These are phyloP conservation scores for Drosophila mauritiana DNA, from an alignment of 1,140 invertebrate species.

Conservation along the genomic window DNA sequence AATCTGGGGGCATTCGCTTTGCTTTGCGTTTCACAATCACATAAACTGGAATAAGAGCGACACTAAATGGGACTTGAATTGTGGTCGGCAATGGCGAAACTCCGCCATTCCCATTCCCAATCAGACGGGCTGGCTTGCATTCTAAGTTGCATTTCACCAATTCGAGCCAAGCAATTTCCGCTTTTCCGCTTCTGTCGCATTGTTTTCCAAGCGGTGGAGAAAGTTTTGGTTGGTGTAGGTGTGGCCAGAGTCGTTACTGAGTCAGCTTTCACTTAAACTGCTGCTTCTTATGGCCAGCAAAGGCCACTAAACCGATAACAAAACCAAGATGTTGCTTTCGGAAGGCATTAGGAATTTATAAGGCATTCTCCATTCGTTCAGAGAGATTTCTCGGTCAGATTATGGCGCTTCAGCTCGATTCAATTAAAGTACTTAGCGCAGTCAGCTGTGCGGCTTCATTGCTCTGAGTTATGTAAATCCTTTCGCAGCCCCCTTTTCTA, in stretches of 20 bases:
- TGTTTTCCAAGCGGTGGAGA: constrained; percentile 40
- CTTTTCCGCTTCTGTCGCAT: constrained; percentile 16
- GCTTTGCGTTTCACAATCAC: constrained; percentile 74
- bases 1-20: constrained; percentile 57
- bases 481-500: constrained; percentile 42
- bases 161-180: constrained; percentile 45
- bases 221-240: constrained; percentile 23
- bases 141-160: constrained; percentile 1
- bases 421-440: constrained; percentile 52
- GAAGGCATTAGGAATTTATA: constrained; percentile 45
- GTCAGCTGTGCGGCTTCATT: constrained; percentile 3
- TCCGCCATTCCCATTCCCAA: constrained; percentile 12
- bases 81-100: background rate
- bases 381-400: constrained; percentile 57
- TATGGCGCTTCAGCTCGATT: constrained; percentile 52
- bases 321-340: constrained; percentile 26
- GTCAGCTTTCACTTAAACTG: constrained; percentile 38
- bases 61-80: constrained; percentile 49
- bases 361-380: constrained; percentile 2
- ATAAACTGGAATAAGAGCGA: constrained; percentile 71
- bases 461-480: constrained; percentile 59
- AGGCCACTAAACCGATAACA: constrained; percentile 45
- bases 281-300: constrained; percentile 40
- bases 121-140: constrained; percentile 30
- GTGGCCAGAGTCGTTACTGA: constrained; percentile 37